phyloP scores from a whole-genome alignment of 2,797 vertebrate species.

The Percopsis omiscomaycus region DNA sequence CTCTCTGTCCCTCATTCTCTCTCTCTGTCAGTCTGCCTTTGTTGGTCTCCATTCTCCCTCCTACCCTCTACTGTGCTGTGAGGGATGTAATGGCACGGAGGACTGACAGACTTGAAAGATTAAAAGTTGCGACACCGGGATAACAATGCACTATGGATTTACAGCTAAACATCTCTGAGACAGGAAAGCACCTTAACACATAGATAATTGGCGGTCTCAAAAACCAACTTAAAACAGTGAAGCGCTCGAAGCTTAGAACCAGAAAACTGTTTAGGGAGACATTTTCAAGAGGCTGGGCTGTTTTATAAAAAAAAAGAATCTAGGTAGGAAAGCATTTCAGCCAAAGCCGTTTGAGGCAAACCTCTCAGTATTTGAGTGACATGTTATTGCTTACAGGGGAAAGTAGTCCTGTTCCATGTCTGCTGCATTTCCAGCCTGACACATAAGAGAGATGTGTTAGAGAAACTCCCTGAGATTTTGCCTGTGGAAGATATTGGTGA shows the following conservation, averaged over 20 bases:
- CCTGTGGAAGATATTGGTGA: slow-evolving; percentile 13
- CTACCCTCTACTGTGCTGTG: slow-evolving; percentile 37
- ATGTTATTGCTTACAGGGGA: slow-evolving; percentile 1
- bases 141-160: slow-evolving; percentile 43
- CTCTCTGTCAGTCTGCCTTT: slow-evolving; percentile 4
- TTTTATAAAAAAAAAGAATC: slow-evolving; percentile 22
- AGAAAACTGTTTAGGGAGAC: slow-evolving; percentile 54
- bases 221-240: slow-evolving; percentile 39
- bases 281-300: slow-evolving; percentile 35
- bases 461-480: neutral
- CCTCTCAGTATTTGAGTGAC: slow-evolving; percentile 20
- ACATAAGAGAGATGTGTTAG: neutral
- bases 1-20: slow-evolving; percentile 23
- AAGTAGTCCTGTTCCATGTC: slow-evolving; percentile 7
- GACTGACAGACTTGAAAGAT: slow-evolving; percentile 44
- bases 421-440: slow-evolving; percentile 4
- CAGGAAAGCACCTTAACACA: slow-evolving; percentile 42
- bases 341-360: slow-evolving; percentile 16
- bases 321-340: slow-evolving; percentile 2
- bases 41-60: neutral
- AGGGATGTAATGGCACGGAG: slow-evolving; percentile 51
- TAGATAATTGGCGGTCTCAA: slow-evolving; percentile 54
- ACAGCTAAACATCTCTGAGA: slow-evolving; percentile 53
- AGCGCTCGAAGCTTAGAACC: slow-evolving; percentile 51
- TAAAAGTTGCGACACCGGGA: slow-evolving; percentile 49